Conservation (phyloP, 2,888 invertebrate genomes). For the Cantharis rustica region DNA sequence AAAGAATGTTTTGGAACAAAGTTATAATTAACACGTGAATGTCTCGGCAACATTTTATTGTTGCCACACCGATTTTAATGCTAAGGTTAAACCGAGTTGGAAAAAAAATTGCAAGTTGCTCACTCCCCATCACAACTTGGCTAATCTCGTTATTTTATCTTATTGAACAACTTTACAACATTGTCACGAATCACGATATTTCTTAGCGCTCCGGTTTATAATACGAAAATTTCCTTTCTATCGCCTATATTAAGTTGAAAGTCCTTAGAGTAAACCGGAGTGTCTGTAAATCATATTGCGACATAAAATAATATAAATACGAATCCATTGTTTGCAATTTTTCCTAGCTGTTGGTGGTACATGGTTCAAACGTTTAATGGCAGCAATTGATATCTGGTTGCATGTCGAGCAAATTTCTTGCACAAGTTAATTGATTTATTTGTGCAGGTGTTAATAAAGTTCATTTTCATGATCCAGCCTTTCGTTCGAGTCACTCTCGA, state of each 20-base stretch:
- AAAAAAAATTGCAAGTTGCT: not conserved
- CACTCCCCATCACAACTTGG: not conserved
- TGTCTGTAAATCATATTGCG: constrained; percentile 22
- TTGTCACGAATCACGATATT: constrained; percentile 6
- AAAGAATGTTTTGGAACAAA: not conserved
- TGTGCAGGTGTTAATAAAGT: constrained; percentile 30
- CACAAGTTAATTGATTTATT: constrained; percentile 32
- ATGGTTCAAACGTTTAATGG: not conserved
- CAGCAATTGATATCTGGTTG: constrained; percentile 9
- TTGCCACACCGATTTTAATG: not conserved
- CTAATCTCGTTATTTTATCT: not conserved
- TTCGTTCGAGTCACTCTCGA: not conserved
- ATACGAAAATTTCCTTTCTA: constrained; percentile 14
- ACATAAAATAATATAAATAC: constrained; percentile 2
- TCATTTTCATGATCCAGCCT: constrained; percentile 1
- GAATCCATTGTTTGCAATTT: constrained; percentile 15
- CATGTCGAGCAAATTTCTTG: constrained; percentile 20
- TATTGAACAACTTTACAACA: constrained; percentile 1
- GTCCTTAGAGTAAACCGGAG: constrained; percentile 14
- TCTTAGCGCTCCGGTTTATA: not conserved
- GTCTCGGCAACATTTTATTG: not conserved
- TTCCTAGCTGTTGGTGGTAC: constrained; percentile 6
- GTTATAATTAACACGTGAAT: not conserved
- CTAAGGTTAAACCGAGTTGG: not conserved
- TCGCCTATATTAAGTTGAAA: constrained; percentile 5